These are phyloP conservation scores for Loripinus fragilis DNA, from an alignment of 2,888 invertebrate species.

Conservation along the genomic window DNA sequence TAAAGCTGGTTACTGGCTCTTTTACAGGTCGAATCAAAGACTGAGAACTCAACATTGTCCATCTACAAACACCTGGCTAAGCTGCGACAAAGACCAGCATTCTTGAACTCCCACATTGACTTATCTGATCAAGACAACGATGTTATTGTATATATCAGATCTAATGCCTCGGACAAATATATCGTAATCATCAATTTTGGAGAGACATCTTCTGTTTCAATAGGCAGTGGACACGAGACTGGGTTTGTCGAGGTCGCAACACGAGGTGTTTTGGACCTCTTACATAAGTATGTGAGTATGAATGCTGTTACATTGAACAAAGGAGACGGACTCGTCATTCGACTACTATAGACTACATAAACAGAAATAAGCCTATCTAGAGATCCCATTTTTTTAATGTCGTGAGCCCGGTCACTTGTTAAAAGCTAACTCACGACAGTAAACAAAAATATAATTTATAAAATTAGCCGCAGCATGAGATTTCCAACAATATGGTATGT, in stretches of 20 bases:
- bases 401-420: too few relatives aligned
- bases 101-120: neutral
- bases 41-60: neutral
- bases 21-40: neutral
- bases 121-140: neutral
- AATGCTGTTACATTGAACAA: neutral
- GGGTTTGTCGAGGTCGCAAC: neutral
- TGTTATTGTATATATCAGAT: neutral
- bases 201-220: neutral
- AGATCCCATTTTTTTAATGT: too few relatives aligned
- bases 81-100: neutral
- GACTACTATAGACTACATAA: too few relatives aligned
- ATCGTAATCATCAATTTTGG: conserved; percentile 8
- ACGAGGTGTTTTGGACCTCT: neutral
- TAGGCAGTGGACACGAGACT: neutral
- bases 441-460: too few relatives aligned
- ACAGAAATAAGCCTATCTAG: too few relatives aligned
- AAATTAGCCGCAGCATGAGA: too few relatives aligned
- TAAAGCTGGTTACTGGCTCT: too few relatives aligned
- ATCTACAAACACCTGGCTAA: neutral
- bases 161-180: neutral
- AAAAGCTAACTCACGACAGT: too few relatives aligned
- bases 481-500: too few relatives aligned
- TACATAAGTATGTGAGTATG: neutral
- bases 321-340: neutral